phyloP scores from a whole-genome alignment of 2,888 invertebrate species.

The Spilosoma lubricipeda region DNA sequence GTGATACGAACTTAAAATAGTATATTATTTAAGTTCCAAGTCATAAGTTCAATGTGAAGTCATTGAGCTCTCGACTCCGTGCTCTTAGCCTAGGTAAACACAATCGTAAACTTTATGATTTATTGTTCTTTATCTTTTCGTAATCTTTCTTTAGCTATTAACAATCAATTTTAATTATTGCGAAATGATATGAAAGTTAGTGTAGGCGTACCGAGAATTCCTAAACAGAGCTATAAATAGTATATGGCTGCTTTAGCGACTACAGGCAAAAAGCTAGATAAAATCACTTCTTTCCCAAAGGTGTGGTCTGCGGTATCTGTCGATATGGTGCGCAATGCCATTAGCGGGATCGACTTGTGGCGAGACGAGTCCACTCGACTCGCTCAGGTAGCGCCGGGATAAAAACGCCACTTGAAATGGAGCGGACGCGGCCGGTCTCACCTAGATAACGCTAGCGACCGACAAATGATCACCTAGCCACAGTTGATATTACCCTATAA shows the following conservation, averaged over 20 bases:
- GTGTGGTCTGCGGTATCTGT: conserved; percentile 59
- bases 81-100: conserved; percentile 46
- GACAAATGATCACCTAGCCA: conserved; percentile 58
- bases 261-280: conserved; percentile 50
- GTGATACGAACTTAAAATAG: not conserved
- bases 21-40: conserved; percentile 15
- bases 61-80: conserved; percentile 12
- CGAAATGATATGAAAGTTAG: conserved; percentile 46
- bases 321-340: conserved; percentile 59
- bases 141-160: conserved; percentile 53
- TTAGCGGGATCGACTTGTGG: conserved; percentile 68
- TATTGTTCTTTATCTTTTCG: conserved; percentile 65
- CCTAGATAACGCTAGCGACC: conserved; percentile 76
- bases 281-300: conserved; percentile 58
- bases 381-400: conserved; percentile 82
- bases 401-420: conserved; percentile 83
- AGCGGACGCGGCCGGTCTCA: conserved; percentile 75
- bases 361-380: conserved; percentile 59
- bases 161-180: conserved; percentile 57
- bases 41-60: conserved; percentile 16
- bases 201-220: conserved; percentile 40
- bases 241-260: conserved; percentile 36
- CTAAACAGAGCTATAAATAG: conserved; percentile 50
- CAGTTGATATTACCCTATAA: conserved; percentile 44
- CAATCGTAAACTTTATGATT: conserved; percentile 68